phyloP scores from a whole-genome alignment of 1,140 invertebrate species.

The Aphelinus atriplicis region DNA sequence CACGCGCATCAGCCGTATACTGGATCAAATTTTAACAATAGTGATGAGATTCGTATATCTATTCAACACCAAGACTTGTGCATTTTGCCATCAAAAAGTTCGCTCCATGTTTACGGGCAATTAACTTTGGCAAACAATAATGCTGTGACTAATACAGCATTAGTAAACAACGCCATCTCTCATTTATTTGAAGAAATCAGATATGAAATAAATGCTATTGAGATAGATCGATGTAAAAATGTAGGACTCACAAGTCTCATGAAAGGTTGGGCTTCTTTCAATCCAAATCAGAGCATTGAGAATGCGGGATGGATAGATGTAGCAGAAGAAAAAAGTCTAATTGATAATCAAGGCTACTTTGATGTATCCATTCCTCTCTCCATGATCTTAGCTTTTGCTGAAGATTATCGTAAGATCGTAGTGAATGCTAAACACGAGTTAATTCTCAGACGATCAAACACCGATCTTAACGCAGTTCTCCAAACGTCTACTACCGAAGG shows the following conservation, averaged over 20 bases:
- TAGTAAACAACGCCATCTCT: too few relatives aligned
- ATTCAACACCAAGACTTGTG: background rate
- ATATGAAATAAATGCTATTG: too few relatives aligned
- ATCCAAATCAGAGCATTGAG: slow-evolving; percentile 16
- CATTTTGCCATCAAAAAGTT: too few relatives aligned
- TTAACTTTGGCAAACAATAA: too few relatives aligned
- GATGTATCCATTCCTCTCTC: slow-evolving; percentile 39
- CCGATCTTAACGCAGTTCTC: slow-evolving; percentile 45
- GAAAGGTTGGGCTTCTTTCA: slow-evolving; percentile 45
- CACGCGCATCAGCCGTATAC: background rate
- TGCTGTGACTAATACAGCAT: too few relatives aligned
- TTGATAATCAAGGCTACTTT: slow-evolving; percentile 31
- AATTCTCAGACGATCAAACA: slow-evolving; percentile 51
- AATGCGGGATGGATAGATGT: slow-evolving; percentile 31
- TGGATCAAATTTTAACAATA: background rate
- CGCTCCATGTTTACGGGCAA: too few relatives aligned
- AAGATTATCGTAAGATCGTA: slow-evolving; percentile 46
- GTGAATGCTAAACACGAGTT: slow-evolving; percentile 45
- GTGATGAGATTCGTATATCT: background rate
- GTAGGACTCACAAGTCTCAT: slow-evolving; percentile 44
- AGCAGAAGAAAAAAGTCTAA: background rate
- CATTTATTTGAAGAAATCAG: slow-evolving; percentile 1
- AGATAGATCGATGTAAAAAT: slow-evolving; percentile 36
- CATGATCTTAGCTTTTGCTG: slow-evolving; percentile 42
- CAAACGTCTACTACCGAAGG: slow-evolving; percentile 10